Evolutionary conservation across 2,888 invertebrate species (phyloP), one percentile per base, ranked within the genome.

Genomic region (Watsonalla cultraria): DNA sequence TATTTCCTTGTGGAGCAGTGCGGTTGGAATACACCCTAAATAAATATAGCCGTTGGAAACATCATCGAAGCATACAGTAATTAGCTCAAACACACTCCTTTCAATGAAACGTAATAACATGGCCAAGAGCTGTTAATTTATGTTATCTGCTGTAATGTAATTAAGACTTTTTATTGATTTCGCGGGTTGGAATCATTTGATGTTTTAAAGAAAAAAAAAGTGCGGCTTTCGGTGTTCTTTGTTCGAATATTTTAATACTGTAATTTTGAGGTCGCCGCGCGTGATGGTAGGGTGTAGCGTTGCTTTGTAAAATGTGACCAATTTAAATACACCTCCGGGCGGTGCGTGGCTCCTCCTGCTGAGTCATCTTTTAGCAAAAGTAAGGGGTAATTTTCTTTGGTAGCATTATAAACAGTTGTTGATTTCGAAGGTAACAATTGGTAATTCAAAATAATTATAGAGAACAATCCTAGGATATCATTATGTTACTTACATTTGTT

Each of bases 241-340:
- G 79, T 70, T 65, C 57, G 65, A 75, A 69, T 37, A 42, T 42
- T 72, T 80, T 76, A 76, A 77, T 77, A 80, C 73, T 72, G 70
- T 80, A 78, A 84, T 84, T 85, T 80, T 78, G 80, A 76, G 74
- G 80, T 80, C 77, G 71, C 72, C 70, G 69, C 69, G 72, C 68
- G 72, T 76, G 77, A 72, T 76, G 71, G 68, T 63, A 58, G 78
- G 70, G 72, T 78, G 76, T 70, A 70, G 74, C 69, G 69, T 69
- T 72, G 63, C 70, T 74, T 78, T 79, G 74, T 80, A 70, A 68
- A 76, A 74, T 74, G 67, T 74, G 65, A 76, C 77, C 81, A 78
- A 70, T 79, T 76, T 78, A 71, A 71, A 63, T 65, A 72, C 66
- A 72, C 65, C 77, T 72, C 64, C 62, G 53, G 65, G 70, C 61